These are phyloP conservation scores for Ursus arctos DNA, from an alignment of 2,113 vertebrate species.

Conservation along the genomic window DNA sequence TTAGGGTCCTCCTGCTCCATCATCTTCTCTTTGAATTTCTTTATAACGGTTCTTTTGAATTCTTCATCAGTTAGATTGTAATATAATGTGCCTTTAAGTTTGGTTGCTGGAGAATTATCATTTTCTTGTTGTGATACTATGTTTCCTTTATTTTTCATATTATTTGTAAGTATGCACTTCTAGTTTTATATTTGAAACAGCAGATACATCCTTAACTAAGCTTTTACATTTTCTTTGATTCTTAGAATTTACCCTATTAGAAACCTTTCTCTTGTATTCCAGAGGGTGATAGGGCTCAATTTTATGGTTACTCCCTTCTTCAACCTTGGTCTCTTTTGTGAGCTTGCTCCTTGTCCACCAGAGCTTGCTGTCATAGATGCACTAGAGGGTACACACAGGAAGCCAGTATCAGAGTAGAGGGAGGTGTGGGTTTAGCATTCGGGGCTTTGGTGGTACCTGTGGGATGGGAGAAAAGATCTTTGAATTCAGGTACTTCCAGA, in stretches of 20 bases:
- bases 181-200: not conserved
- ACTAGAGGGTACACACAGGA: not conserved
- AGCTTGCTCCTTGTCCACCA: not conserved
- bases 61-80: not conserved
- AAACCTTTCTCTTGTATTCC: not conserved
- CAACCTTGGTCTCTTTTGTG: not conserved
- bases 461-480: too few species aligned
- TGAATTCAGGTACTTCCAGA: not conserved
- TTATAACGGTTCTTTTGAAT: not conserved
- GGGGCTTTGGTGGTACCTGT: not conserved
- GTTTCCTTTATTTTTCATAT: not conserved
- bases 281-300: not conserved
- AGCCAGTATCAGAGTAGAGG: not conserved
- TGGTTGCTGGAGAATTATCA: not conserved
- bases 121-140: not conserved
- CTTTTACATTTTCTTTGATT: not conserved
- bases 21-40: not conserved
- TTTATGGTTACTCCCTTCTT: not conserved
- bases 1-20: not conserved
- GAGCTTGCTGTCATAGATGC: not conserved
- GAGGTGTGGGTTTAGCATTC: not conserved
- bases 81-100: not conserved
- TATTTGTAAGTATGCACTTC: not conserved
- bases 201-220: not conserved
- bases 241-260: not conserved